Base-by-base conservation (phyloP, 2,797 vertebrate species). In the Acestrorhynchus altus region DNA sequence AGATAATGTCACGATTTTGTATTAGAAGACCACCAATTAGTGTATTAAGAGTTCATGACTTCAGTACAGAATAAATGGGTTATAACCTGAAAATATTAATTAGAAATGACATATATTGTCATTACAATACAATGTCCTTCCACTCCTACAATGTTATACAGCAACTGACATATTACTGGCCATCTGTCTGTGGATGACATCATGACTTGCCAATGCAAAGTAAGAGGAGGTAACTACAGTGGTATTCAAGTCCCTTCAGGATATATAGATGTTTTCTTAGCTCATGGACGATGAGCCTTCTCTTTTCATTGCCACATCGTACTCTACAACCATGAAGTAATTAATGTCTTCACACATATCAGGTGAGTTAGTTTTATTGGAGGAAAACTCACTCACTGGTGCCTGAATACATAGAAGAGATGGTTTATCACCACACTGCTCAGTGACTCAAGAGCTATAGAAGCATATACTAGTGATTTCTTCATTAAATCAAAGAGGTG, bases 401-500 rank as follows among this genome's bases (percentile, higher is more conserved):
- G 39, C 52, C 56, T 67, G 66, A 57, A 57, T 24, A 60, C 26
- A 67, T 44, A 46, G 52, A 76, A 10, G 11, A 46, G 40, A 76
- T 76, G 64, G 68, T 54, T 6, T 35, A 35, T 2, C 31, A 35
- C 31, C 24, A 10, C 35, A 52, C 15, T 35, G 67, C 22, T n/a
- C n/a, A n/a, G n/a, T n/a, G n/a, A n/a, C n/a, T 68, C 64, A 66
- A 61, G 24, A 73, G n/a, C 52, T 68, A 59, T 49, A 68, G 39
- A 47, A 47, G 46, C 46, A 47, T 44, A 60, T 59, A 59, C 57
- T 59, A 2, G 6, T 20, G n/a, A 26, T 40, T 52, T 76, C 13
- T n/a, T 39, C 44, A 64, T 76, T 49, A n/a, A n/a, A n/a, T 18
- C 6, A 59, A 68, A 39, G 59, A 47, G 0, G 22, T n/a, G 22